phyloP scores from a whole-genome alignment of 2,797 vertebrate species.

The Bryconaethiops microstoma region DNA sequence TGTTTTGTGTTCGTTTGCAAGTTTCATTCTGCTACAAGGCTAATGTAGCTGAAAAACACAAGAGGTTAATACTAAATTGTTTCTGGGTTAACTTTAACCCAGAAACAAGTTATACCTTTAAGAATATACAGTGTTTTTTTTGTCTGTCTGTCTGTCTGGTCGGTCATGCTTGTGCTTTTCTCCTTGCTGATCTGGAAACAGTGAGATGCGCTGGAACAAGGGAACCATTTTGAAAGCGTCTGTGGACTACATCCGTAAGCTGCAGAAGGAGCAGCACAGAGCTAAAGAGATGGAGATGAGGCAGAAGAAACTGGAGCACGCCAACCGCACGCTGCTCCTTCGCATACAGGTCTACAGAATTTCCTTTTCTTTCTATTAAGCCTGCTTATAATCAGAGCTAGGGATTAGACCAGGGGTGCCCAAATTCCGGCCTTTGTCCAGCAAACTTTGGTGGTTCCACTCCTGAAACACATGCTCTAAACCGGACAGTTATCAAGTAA shows the following conservation, averaged over 20 bases:
- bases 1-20: no score
- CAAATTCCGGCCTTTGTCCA: no score
- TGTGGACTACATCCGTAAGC: conserved; percentile 89
- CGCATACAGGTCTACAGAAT: conserved; percentile 79
- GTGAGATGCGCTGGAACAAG: conserved; percentile 91
- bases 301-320: conserved; percentile 84
- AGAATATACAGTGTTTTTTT: not conserved
- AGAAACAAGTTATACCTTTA: no score
- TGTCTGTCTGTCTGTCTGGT: not conserved
- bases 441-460: no score
- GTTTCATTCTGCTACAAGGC: no score
- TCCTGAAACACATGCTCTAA: no score
- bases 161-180: conserved; percentile 39
- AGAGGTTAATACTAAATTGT: no score
- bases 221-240: conserved; percentile 92
- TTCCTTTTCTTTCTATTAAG: not conserved
- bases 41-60: no score
- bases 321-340: conserved; percentile 82
- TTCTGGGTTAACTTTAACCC: no score
- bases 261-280: conserved; percentile 88
- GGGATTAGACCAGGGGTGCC: not conserved
- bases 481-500: no score
- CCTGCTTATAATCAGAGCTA: not conserved
- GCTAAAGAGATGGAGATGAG: conserved; percentile 82
- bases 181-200: conserved; percentile 54